Conservation (phyloP, 2,113 vertebrate genomes). For the Hemichromis elongatus region DNA sequence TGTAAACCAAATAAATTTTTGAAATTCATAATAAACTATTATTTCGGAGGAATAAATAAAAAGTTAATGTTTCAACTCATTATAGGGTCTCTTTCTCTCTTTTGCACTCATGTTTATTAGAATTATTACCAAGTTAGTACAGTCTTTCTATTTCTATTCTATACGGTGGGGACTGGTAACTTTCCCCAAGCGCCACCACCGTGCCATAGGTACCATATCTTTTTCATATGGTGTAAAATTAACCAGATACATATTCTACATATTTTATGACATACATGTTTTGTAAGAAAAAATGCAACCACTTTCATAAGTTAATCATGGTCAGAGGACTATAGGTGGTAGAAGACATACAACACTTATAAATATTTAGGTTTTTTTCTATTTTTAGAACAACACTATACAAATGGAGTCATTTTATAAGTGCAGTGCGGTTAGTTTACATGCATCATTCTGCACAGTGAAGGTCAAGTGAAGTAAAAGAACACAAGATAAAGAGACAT, state of each 20-base stretch:
- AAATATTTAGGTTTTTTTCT: background rate
- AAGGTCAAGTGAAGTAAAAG: background rate
- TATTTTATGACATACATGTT: background rate
- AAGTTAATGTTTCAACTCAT: background rate
- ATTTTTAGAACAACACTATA: background rate
- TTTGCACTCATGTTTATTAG: background rate
- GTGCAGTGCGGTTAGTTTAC: background rate
- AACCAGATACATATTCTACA: background rate
- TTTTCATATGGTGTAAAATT: background rate
- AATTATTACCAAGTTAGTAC: accelerated
- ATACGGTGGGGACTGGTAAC: too few relatives aligned
- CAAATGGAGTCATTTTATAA: background rate
- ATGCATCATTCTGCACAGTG: background rate
- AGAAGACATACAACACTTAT: background rate
- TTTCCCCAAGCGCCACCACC: accelerated
- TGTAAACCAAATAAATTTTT: background rate
- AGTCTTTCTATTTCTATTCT: too few relatives aligned
- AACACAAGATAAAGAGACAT: background rate
- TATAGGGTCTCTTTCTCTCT: background rate
- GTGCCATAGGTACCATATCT: background rate
- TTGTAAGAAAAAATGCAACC: background rate
- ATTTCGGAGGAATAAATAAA: background rate
- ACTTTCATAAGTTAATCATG: background rate
- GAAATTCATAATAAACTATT: background rate
- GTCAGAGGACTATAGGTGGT: background rate